phyloP scores from a whole-genome alignment of 1,140 invertebrate genomes.

The Cotesia vestalis region DNA sequence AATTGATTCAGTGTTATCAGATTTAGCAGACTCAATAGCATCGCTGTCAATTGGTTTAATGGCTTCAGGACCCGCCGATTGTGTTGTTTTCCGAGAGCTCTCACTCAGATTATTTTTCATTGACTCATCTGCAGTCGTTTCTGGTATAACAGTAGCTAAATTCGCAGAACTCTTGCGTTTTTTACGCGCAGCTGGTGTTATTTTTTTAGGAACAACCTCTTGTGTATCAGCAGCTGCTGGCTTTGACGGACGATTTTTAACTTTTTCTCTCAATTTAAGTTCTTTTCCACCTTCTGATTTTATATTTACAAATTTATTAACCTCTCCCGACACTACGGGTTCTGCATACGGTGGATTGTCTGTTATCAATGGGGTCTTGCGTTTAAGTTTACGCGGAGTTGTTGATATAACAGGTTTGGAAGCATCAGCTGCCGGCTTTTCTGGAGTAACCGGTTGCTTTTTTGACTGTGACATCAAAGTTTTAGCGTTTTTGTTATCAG shows the following conservation, averaged over 20 bases:
- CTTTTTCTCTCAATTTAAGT: conserved; percentile 50
- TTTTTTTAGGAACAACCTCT: neutral
- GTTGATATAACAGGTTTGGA: neutral
- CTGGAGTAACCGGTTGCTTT: neutral
- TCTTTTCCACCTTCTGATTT: conserved; percentile 56
- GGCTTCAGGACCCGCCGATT: too few species aligned
- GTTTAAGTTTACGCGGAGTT: neutral
- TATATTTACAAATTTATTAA: conserved; percentile 50
- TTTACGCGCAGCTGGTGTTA: conserved; percentile 1
- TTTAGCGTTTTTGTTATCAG: neutral
- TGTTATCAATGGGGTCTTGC: neutral
- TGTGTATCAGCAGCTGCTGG: neutral
- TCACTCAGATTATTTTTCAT: neutral
- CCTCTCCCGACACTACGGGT: neutral
- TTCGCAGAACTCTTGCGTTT: neutral
- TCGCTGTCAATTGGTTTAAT: too few species aligned
- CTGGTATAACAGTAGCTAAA: too few species aligned
- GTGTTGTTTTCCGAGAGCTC: too few species aligned
- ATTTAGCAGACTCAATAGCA: too few species aligned
- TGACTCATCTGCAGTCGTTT: neutral
- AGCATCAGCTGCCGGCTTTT: neutral
- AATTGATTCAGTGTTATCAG: too few species aligned
- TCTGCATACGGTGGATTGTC: neutral
- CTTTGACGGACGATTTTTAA: conserved; percentile 33
- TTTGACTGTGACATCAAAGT: neutral